Conservation (phyloP, 1,140 invertebrate genomes). For the Brachionus sp. region DNA sequence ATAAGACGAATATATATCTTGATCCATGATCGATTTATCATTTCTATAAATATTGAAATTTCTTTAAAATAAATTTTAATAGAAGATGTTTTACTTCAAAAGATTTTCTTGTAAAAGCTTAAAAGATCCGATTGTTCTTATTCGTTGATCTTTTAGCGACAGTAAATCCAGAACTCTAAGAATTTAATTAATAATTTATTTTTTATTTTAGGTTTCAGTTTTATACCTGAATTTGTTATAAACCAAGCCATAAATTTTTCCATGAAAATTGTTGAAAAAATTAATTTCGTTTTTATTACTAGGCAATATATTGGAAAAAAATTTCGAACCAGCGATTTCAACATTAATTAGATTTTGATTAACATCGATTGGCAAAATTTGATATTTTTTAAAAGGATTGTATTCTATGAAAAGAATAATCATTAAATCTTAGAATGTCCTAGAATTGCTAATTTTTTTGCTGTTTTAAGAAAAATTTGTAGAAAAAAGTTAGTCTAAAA, state of each 20-base stretch:
- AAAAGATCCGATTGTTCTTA: neutral
- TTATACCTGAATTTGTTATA: slow-evolving; percentile 18
- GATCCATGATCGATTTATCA: no score
- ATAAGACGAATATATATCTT: no score
- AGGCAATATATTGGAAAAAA: neutral
- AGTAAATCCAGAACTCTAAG: slow-evolving; percentile 16
- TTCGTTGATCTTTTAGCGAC: neutral
- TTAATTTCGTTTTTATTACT: neutral
- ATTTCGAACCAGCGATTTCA: neutral
- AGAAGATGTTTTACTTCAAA: neutral
- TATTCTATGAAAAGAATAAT: neutral
- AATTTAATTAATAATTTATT: neutral
- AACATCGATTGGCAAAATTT: neutral
- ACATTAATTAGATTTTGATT: slow-evolving; percentile 9
- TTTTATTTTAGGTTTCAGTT: neutral
- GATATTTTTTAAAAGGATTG: neutral
- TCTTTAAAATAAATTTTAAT: neutral
- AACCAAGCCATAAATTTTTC: slow-evolving; percentile 26
- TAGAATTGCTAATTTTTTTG: neutral
- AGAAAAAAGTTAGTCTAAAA: no score
- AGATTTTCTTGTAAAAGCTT: neutral
- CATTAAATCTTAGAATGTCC: neutral
- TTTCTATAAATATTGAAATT: neutral
- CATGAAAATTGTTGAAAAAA: slow-evolving; percentile 22
- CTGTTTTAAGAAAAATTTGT: neutral